Evolutionary conservation across 2,888 invertebrate species (phyloP).

Genomic region (Pachliopta kotzebuea): DNA sequence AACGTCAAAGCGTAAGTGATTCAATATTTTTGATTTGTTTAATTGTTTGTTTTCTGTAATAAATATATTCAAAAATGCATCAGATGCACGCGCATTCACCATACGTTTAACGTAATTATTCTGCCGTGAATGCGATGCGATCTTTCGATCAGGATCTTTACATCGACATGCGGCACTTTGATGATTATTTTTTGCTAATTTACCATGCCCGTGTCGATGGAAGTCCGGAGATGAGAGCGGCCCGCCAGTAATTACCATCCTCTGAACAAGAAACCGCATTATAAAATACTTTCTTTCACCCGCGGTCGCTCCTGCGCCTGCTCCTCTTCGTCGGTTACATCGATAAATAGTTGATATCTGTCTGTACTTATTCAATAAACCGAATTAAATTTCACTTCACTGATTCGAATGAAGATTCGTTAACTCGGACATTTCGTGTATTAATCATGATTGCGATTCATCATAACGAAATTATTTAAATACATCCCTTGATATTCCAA

Average conservation of each 20-base stretch:
- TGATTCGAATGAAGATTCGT: constrained; percentile 3
- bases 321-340: constrained; percentile 25
- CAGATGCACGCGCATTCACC: constrained; percentile 3
- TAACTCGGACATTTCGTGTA: not conserved
- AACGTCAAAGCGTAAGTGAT: not conserved
- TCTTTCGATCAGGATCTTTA: constrained; percentile 28
- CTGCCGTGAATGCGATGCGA: constrained; percentile 14
- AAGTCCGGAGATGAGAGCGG: constrained; percentile 42
- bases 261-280: constrained; percentile 32
- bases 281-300: constrained; percentile 27
- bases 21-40: not conserved
- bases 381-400: constrained; percentile 19
- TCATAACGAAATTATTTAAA: not conserved
- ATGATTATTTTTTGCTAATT: constrained; percentile 49
- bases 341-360: constrained; percentile 23
- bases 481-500: not conserved
- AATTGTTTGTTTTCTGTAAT: not conserved
- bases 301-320: not conserved
- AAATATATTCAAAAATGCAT: not conserved
- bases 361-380: constrained; percentile 18
- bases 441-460: constrained; percentile 6
- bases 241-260: constrained; percentile 37
- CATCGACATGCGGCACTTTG: constrained; percentile 34
- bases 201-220: constrained; percentile 43
- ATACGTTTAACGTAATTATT: constrained; percentile 26